Percentiles rank a stretch among this genome's conserved stretches.
Evolutionary conservation across 2,888 invertebrate genomes (phyloP).

Genomic region (Lepetodrilus schrolli): DNA sequence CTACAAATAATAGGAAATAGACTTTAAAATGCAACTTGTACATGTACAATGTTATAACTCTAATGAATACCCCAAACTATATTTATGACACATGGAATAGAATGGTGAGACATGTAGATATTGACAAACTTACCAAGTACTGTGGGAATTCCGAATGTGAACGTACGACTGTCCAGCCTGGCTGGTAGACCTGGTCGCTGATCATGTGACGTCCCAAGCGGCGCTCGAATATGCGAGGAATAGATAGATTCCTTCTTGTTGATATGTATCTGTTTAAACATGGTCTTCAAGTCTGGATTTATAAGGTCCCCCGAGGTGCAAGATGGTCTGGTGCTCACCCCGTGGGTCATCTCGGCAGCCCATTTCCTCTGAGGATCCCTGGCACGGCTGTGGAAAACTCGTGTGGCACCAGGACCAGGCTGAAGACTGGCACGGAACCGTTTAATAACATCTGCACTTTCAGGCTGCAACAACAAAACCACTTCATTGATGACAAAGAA

Average conservation of each 20-base stretch:
- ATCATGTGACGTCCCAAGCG: constrained; percentile 70
- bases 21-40: too few relatives aligned
- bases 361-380: constrained; percentile 70
- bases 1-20: too few relatives aligned
- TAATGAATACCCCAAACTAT: too few relatives aligned
- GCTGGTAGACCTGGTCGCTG: constrained; percentile 63
- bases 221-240: constrained; percentile 62
- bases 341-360: constrained; percentile 73
- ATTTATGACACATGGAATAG: too few relatives aligned
- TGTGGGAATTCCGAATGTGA: constrained; percentile 71
- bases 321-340: constrained; percentile 64
- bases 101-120: too few relatives aligned
- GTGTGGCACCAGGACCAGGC: constrained; percentile 70
- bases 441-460: constrained; percentile 67
- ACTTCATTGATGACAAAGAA: too few relatives aligned
- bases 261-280: constrained; percentile 64
- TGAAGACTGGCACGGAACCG: constrained; percentile 68
- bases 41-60: too few relatives aligned
- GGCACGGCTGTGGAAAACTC: constrained; percentile 73
- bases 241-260: constrained; percentile 69
- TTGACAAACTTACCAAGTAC: constrained; percentile 66
- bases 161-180: constrained; percentile 54
- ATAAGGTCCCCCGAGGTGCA: constrained; percentile 65
- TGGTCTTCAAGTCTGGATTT: constrained; percentile 69
- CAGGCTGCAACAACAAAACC: constrained; percentile 60